phyloP scores from a whole-genome alignment of 2,888 invertebrate species.

The Aleiodes leptofemur region DNA sequence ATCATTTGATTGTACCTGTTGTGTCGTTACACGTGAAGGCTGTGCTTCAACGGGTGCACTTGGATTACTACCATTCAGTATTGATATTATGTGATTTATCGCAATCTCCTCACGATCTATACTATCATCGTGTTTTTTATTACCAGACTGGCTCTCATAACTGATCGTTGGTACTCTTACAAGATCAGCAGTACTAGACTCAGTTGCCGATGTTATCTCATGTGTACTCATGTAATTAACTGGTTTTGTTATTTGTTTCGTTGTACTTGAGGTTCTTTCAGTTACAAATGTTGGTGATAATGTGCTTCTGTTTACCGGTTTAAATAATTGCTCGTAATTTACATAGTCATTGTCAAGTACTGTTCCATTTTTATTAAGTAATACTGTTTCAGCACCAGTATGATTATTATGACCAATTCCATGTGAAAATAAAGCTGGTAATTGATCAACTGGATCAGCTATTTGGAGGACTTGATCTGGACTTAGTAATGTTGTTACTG shows the following conservation, averaged over 20 bases:
- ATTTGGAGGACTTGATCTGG: conserved; percentile 73
- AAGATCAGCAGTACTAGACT: conserved; percentile 58
- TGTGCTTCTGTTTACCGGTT: conserved; percentile 55
- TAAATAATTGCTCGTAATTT: conserved; percentile 74
- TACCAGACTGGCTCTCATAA: conserved; percentile 66
- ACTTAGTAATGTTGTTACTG: conserved; percentile 68
- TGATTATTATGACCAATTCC: conserved; percentile 67
- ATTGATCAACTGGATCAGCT: conserved; percentile 72
- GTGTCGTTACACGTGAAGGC: conserved; percentile 46
- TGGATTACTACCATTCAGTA: conserved; percentile 73
- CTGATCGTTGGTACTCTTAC: conserved; percentile 73
- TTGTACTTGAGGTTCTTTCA: conserved; percentile 30
- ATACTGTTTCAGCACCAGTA: conserved; percentile 72
- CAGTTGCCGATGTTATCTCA: conserved; percentile 3
- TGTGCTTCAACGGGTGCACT: conserved; percentile 53
- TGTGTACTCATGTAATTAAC: conserved; percentile 38
- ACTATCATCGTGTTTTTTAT: conserved; percentile 68
- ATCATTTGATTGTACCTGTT: conserved; percentile 22
- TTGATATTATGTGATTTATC: conserved; percentile 76
- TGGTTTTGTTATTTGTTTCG: conserved; percentile 38
- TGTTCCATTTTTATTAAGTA: conserved; percentile 75
- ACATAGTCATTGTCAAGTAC: conserved; percentile 69
- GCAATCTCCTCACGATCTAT: conserved; percentile 72
- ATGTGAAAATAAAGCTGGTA: conserved; percentile 71
- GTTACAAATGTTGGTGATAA: conserved; percentile 38